phyloP scores from a whole-genome alignment of 2,888 invertebrate species.

The Mactromeris polynyma region DNA sequence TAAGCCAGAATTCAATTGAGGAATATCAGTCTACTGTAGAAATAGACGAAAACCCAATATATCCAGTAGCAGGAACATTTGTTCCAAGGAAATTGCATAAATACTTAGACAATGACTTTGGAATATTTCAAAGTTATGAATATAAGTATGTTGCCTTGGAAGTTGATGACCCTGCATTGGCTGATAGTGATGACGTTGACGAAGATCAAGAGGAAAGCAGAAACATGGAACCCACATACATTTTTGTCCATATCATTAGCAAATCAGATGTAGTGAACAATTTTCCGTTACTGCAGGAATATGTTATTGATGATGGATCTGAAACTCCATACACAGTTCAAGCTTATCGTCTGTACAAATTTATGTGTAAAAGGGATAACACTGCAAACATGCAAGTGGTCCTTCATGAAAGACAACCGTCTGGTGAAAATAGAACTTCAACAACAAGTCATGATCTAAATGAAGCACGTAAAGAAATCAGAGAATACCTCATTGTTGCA shows the following conservation, averaged over 20 bases:
- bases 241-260: conserved; percentile 32
- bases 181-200: background rate
- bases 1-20: background rate
- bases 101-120: conserved; percentile 64
- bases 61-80: conserved; percentile 63
- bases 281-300: conserved; percentile 40
- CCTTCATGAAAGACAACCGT: background rate
- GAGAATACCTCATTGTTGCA: conserved; percentile 38
- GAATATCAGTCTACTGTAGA: background rate
- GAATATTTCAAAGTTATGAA: conserved; percentile 52
- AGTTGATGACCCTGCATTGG: conserved; percentile 59
- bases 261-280: background rate
- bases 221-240: conserved; percentile 31
- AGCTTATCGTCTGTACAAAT: conserved; percentile 48
- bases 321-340: conserved; percentile 18
- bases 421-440: too few species aligned
- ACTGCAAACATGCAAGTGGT: background rate
- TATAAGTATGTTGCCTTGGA: conserved; percentile 69
- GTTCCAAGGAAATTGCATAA: conserved; percentile 62
- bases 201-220: background rate
- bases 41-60: background rate
- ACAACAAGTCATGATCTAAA: background rate
- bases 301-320: conserved; percentile 50
- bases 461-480: conserved; percentile 57
- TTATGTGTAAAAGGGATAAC: conserved; percentile 8